Conservation (phyloP, 2,888 invertebrate species). For the Hoplodrina blanda region DNA sequence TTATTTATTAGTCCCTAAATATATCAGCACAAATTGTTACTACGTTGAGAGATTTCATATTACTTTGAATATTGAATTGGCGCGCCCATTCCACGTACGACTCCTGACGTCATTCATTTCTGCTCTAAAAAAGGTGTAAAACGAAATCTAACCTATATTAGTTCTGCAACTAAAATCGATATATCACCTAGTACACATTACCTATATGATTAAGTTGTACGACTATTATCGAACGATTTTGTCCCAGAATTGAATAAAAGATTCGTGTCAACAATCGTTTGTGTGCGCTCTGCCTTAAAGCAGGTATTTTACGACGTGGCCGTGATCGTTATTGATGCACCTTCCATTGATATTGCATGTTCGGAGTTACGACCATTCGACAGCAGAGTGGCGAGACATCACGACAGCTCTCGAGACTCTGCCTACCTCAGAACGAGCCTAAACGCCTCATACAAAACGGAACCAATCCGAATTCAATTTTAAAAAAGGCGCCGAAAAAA, state of each 20-base stretch:
- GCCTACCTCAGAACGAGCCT: not conserved
- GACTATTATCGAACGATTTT: too few species aligned
- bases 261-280: not conserved
- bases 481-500: slow-evolving; percentile 67
- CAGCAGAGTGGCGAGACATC: slow-evolving; percentile 3
- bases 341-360: slow-evolving; percentile 35
- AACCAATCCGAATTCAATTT: slow-evolving; percentile 64
- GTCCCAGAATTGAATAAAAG: not conserved
- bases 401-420: slow-evolving; percentile 1
- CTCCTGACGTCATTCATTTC: slow-evolving; percentile 7
- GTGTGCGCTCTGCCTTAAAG: slow-evolving; percentile 14
- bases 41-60: too few species aligned
- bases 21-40: too few species aligned
- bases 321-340: slow-evolving; percentile 39
- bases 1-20: too few species aligned
- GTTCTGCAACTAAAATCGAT: too few species aligned
- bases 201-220: too few species aligned
- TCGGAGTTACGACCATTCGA: slow-evolving; percentile 7
- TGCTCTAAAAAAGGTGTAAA: too few species aligned
- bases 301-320: slow-evolving; percentile 31
- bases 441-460: slow-evolving; percentile 33
- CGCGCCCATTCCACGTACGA: not conserved
- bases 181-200: not conserved
- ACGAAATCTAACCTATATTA: too few species aligned
- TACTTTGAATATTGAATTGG: not conserved